These are phyloP conservation scores for Oscheius sp. DNA, from an alignment of 2,888 invertebrate genomes.

Conservation along the genomic window DNA sequence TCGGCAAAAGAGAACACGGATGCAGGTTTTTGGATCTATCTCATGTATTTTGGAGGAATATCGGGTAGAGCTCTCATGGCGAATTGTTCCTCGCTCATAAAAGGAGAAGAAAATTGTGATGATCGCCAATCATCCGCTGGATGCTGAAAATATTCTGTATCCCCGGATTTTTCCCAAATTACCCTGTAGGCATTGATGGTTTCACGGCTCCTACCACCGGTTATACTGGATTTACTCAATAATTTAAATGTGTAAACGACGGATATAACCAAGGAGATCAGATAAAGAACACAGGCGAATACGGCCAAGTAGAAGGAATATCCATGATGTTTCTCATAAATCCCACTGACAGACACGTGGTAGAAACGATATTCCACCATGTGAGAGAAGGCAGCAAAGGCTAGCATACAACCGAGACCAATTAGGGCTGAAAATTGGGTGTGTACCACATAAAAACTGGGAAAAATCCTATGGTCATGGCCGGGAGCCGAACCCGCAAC, in stretches of 20 bases:
- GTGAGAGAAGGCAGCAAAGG: constrained; percentile 66
- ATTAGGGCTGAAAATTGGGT: constrained; percentile 49
- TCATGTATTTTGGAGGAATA: constrained; percentile 39
- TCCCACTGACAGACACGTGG: constrained; percentile 71
- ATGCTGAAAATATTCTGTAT: constrained; percentile 22
- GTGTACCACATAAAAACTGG: too few species aligned
- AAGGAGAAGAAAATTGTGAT: constrained; percentile 28
- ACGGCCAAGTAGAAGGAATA: constrained; percentile 68
- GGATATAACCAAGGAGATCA: constrained; percentile 52
- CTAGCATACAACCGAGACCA: constrained; percentile 52
- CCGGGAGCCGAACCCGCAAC: too few species aligned
- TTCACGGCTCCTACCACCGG: constrained; percentile 30
- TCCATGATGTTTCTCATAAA: constrained; percentile 72
- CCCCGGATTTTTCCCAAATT: too few species aligned
- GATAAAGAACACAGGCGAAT: constrained; percentile 52
- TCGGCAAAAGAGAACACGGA: background rate
- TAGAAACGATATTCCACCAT: constrained; percentile 72
- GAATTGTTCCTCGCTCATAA: constrained; percentile 53
- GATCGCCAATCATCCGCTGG: constrained; percentile 30
- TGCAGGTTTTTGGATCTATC: background rate
- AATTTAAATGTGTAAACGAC: constrained; percentile 42
- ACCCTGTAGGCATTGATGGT: constrained; percentile 41
- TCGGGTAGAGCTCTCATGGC: constrained; percentile 61
- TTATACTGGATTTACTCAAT: constrained; percentile 25
- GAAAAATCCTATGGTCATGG: constrained; percentile 25